phyloP scores from a whole-genome alignment of 2,888 invertebrate genomes.

The Rugalucina vietnamica region DNA sequence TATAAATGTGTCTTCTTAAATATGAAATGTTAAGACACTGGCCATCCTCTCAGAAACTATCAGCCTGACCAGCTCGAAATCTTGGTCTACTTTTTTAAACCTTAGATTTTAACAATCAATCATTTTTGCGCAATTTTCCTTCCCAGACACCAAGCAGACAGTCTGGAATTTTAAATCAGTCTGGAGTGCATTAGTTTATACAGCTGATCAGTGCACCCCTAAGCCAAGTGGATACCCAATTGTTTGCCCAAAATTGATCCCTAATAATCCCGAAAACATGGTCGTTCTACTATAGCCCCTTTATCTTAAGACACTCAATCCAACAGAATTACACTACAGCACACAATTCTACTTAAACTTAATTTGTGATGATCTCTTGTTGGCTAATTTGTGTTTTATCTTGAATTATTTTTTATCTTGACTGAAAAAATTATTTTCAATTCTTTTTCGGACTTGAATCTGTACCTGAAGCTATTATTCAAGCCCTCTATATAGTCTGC shows the following conservation, averaged over 20 bases:
- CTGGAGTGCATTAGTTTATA: background rate
- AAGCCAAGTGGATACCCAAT: constrained; percentile 33
- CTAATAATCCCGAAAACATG: constrained; percentile 63
- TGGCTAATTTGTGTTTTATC: constrained; percentile 8
- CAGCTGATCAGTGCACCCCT: background rate
- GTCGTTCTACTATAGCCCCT: constrained; percentile 64
- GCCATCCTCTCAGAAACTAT: too few relatives aligned
- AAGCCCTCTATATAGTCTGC: too few relatives aligned
- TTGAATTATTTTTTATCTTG: too few relatives aligned
- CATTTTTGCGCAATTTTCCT: background rate
- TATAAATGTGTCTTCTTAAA: too few relatives aligned
- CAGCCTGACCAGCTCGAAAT: too few relatives aligned
- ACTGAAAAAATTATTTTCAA: too few relatives aligned
- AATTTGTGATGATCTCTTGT: constrained; percentile 61
- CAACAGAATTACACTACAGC: constrained; percentile 58
- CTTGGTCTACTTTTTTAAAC: too few relatives aligned
- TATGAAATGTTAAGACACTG: too few relatives aligned
- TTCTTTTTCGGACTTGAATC: too few relatives aligned
- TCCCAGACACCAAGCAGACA: background rate
- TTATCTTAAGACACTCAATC: constrained; percentile 64
- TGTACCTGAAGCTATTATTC: too few relatives aligned
- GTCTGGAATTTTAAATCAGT: background rate
- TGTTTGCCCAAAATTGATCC: constrained; percentile 53
- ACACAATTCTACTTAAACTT: constrained; percentile 68
- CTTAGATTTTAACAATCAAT: too few relatives aligned